phyloP scores from a whole-genome alignment of 1,140 invertebrate species.

The Tetragonula clypearis region DNA sequence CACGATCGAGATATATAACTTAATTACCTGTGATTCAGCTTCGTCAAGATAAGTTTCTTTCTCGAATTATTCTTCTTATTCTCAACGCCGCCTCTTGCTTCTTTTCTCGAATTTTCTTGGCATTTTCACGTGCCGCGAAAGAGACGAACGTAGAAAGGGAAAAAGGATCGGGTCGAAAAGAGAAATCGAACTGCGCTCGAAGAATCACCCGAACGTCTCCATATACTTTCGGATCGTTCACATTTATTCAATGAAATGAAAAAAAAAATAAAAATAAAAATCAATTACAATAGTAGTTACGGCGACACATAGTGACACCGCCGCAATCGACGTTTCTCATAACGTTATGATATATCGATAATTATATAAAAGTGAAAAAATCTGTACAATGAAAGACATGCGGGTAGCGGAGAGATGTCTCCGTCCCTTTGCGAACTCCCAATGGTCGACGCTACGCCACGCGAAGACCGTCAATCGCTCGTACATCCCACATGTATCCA shows the following conservation, averaged over 20 bases:
- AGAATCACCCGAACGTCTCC: constrained; percentile 42
- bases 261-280: constrained; percentile 75
- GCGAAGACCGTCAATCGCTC: constrained; percentile 11
- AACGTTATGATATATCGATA: constrained; percentile 79
- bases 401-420: constrained; percentile 82
- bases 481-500: not conserved
- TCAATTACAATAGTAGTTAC: constrained; percentile 81
- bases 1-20: no score
- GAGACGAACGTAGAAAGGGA: not conserved
- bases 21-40: no score
- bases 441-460: constrained; percentile 60
- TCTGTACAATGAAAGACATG: constrained; percentile 83
- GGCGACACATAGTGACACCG: constrained; percentile 72
- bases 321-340: constrained; percentile 74
- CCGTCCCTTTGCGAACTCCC: constrained; percentile 71
- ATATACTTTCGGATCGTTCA: constrained; percentile 78
- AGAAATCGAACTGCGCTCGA: constrained; percentile 24
- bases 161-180: not conserved
- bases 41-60: not conserved
- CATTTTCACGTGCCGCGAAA: not conserved
- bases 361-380: constrained; percentile 83
- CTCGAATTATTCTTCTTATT: no score
- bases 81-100: no score
- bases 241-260: constrained; percentile 82
- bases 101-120: no score